Evolutionary conservation across 1,140 invertebrate species (phyloP).

Genomic region (Acromyrmex heyeri): DNA sequence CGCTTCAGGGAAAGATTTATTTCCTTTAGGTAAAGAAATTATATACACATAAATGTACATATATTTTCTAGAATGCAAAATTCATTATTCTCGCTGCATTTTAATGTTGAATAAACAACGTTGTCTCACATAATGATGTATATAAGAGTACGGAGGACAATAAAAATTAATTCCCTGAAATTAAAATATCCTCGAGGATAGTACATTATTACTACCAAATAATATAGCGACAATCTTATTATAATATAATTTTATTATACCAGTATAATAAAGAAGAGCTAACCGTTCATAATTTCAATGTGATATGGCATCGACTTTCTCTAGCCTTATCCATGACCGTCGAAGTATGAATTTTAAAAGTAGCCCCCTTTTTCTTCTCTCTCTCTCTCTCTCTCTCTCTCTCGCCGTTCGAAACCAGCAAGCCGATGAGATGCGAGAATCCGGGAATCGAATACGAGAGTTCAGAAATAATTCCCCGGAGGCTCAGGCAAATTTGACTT

Average conservation of each 20-base stretch:
- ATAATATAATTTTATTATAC: slow-evolving; percentile 18
- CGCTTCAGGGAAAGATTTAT: neutral
- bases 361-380: neutral
- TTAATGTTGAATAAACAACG: slow-evolving; percentile 35
- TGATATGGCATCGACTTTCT: neutral
- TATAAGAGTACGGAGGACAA: neutral
- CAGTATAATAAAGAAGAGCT: neutral
- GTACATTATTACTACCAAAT: neutral
- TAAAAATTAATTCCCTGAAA: slow-evolving; percentile 34
- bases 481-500: slow-evolving; percentile 53
- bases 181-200: neutral
- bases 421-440: neutral
- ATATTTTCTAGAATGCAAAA: neutral
- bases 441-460: slow-evolving; percentile 16
- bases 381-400: neutral
- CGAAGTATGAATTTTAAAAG: slow-evolving; percentile 42
- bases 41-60: neutral
- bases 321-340: neutral
- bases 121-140: slow-evolving; percentile 15
- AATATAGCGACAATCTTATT: slow-evolving; percentile 16
- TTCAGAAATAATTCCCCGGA: slow-evolving; percentile 9
- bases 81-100: slow-evolving; percentile 21
- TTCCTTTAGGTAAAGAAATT: neutral
- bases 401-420: neutral
- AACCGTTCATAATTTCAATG: slow-evolving; percentile 7